A percentile compares a stretch with the other conserved stretches of the same genome.
These are phyloP conservation scores for Rhaphigaster nebulosa DNA, from an alignment of 2,888 invertebrate genomes.

Conservation along the genomic window DNA sequence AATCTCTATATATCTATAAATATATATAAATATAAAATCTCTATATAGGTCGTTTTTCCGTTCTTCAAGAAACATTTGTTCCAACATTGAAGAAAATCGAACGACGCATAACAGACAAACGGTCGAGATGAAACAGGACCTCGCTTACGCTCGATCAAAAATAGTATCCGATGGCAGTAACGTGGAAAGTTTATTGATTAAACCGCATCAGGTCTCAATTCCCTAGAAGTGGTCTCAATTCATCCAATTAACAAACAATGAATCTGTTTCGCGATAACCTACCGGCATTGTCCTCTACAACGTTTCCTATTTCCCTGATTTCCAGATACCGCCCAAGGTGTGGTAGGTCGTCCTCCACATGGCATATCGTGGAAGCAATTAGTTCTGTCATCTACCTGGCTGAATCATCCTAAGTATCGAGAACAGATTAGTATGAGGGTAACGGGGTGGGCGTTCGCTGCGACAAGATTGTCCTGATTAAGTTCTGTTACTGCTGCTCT, in stretches of 20 bases:
- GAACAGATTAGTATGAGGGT: neutral
- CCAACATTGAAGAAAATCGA: too few relatives aligned
- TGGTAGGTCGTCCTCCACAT: neutral
- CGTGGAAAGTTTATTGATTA: neutral
- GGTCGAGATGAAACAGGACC: too few relatives aligned
- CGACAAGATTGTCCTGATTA: constrained; percentile 33
- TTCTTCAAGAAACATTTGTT: too few relatives aligned
- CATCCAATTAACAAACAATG: neutral
- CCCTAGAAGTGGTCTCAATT: neutral
- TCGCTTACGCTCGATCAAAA: too few relatives aligned
- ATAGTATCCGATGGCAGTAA: neutral
- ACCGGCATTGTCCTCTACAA: neutral
- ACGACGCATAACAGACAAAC: too few relatives aligned
- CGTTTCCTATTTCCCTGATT: constrained; percentile 40
- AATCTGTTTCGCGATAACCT: neutral
- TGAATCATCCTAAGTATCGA: constrained; percentile 1
- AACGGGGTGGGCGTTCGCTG: neutral
- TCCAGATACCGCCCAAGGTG: constrained; percentile 31
- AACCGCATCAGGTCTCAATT: neutral
- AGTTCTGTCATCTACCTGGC: neutral
- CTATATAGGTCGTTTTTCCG: too few relatives aligned
- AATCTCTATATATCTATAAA: too few relatives aligned
- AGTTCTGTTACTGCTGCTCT: neutral
- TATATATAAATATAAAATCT: too few relatives aligned
- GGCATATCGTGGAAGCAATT: constrained; percentile 15